Percentiles rank a stretch among this genome's conserved stretches.
Conservation (phyloP, 1,140 invertebrate species). For the Goniozus legneri region DNA sequence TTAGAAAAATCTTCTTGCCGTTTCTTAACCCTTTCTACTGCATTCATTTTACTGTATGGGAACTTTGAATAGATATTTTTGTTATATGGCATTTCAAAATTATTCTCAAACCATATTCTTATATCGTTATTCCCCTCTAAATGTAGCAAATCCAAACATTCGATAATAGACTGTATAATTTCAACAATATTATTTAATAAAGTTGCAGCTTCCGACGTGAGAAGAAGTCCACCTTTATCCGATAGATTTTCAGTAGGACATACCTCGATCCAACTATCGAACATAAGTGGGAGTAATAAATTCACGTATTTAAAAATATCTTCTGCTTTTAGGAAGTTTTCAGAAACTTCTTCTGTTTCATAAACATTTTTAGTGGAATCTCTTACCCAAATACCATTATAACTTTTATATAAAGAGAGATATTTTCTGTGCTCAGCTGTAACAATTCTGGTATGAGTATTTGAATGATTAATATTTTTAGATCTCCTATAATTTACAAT, state of each 20-base stretch:
- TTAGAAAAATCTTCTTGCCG: constrained; percentile 29
- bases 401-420: constrained; percentile 26
- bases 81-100: constrained; percentile 52
- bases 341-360: not conserved
- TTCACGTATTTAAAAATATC: constrained; percentile 55
- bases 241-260: constrained; percentile 48
- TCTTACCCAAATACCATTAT: constrained; percentile 22
- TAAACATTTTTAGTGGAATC: constrained; percentile 21
- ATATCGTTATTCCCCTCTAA: constrained; percentile 24
- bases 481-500: constrained; percentile 35
- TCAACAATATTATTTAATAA: constrained; percentile 58
- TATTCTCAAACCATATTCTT: constrained; percentile 52
- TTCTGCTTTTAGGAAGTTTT: constrained; percentile 21
- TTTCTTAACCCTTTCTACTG: constrained; percentile 21
- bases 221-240: constrained; percentile 40
- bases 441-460: constrained; percentile 8
- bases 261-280: constrained; percentile 73
- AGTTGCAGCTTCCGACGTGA: constrained; percentile 56
- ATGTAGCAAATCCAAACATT: constrained; percentile 52
- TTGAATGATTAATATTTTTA: not conserved
- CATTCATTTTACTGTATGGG: constrained; percentile 50
- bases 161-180: constrained; percentile 57
- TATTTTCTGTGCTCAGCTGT: constrained; percentile 16
- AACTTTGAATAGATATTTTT: constrained; percentile 56
- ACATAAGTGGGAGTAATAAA: constrained; percentile 65